Evolutionary conservation across 2,888 invertebrate genomes (phyloP).

Genomic region (Diaprepes abbreviatus): DNA sequence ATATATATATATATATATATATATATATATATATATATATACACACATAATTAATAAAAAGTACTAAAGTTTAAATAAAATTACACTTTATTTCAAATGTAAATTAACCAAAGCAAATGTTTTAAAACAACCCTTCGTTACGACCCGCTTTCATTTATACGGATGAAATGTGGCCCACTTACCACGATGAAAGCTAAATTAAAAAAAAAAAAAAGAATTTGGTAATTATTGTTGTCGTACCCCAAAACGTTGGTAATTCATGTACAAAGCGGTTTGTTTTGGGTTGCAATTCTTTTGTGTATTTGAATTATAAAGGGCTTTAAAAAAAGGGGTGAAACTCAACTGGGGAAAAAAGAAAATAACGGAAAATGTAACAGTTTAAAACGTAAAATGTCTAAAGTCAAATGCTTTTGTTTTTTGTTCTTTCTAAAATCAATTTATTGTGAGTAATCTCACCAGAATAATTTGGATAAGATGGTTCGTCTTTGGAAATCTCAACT

Average conservation of each 20-base stretch:
- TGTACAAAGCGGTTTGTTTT: constrained; percentile 1
- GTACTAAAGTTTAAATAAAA: no score
- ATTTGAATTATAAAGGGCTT: background rate
- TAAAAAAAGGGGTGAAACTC: background rate
- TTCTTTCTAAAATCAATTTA: no score
- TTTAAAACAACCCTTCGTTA: background rate
- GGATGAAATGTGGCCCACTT: background rate
- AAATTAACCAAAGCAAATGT: background rate
- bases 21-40: background rate
- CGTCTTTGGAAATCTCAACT: no score
- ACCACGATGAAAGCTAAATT: constrained; percentile 5
- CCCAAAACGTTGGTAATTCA: background rate
- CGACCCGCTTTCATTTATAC: constrained; percentile 4
- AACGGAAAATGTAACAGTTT: background rate
- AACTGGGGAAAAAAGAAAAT: background rate
- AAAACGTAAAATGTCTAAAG: no score
- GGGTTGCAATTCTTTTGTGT: constrained; percentile 14
- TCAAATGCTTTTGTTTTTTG: no score
- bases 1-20: background rate
- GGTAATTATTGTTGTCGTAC: background rate
- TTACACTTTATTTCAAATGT: constrained; percentile 7
- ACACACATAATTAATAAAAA: no score
- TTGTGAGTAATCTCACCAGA: no score
- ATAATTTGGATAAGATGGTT: no score
- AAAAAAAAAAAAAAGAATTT: constrained; percentile 5